phyloP scores from a whole-genome alignment of 2,113 vertebrate genomes.

The Passer domesticus region DNA sequence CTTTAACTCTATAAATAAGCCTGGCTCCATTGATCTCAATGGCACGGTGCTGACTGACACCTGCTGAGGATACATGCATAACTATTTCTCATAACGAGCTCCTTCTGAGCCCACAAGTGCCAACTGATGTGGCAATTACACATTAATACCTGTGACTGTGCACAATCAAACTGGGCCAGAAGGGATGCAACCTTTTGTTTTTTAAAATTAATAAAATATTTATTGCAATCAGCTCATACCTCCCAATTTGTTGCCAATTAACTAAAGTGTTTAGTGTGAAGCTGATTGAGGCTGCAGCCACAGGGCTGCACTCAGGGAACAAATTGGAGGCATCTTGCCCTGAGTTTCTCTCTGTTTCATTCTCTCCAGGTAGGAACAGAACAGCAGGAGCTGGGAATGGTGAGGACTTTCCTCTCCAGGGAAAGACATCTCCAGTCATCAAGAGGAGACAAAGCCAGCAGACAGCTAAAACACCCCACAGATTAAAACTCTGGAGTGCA shows the following conservation, averaged over 20 bases:
- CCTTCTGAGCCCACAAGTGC: constrained; percentile 25
- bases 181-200: constrained; percentile 54
- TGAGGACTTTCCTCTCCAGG: background rate
- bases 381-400: background rate
- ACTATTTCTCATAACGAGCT: constrained; percentile 45
- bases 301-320: background rate
- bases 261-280: constrained; percentile 31
- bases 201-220: constrained; percentile 59
- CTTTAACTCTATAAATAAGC: constrained; percentile 18
- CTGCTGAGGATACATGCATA: constrained; percentile 2
- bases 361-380: background rate
- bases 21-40: background rate
- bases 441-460: background rate
- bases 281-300: constrained; percentile 33
- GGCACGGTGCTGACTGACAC: constrained; percentile 31
- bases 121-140: constrained; percentile 57
- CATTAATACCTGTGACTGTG: constrained; percentile 24
- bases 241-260: constrained; percentile 64
- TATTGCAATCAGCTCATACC: constrained; percentile 47
- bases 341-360: background rate
- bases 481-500: background rate
- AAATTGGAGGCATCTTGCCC: background rate
- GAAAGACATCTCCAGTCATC: background rate
- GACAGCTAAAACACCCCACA: background rate
- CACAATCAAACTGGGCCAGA: constrained; percentile 35